phyloP scores from a whole-genome alignment of 2,113 vertebrate genomes.

The Regulus satrapa region DNA sequence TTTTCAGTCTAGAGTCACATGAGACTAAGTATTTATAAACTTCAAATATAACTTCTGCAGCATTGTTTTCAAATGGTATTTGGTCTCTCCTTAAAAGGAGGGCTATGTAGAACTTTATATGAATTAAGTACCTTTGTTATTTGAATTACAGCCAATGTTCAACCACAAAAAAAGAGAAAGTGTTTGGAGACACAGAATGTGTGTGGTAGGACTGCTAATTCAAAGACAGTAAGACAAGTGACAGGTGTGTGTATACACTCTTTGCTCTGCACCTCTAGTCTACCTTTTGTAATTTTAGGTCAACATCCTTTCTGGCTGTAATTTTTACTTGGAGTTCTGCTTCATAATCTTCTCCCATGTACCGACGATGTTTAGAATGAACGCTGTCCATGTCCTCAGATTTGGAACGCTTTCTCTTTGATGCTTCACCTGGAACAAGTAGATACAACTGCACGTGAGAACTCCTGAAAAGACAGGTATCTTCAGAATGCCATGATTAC shows the following conservation, averaged over 20 bases:
- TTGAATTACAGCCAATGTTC: not conserved
- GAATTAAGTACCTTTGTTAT: not conserved
- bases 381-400: slow-evolving; percentile 80
- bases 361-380: slow-evolving; percentile 75
- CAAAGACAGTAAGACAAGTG: not conserved
- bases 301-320: slow-evolving; percentile 83
- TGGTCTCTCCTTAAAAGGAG: not conserved
- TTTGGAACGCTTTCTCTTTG: slow-evolving; percentile 78
- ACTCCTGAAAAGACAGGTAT: not conserved
- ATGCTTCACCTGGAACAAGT: slow-evolving; percentile 68
- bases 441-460: not conserved
- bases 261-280: not conserved
- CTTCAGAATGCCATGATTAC: not conserved
- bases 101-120: not conserved
- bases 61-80: not conserved
- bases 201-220: not conserved
- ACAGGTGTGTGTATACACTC: not conserved
- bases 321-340: slow-evolving; percentile 94
- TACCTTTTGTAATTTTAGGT: slow-evolving; percentile 91
- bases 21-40: not conserved
- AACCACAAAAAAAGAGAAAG: not conserved
- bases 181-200: accelerated
- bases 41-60: not conserved
- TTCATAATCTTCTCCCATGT: slow-evolving; percentile 79
- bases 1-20: not conserved